These are phyloP conservation scores for Zygaena filipendulae DNA, from an alignment of 2,888 invertebrate genomes.

Conservation along the genomic window DNA sequence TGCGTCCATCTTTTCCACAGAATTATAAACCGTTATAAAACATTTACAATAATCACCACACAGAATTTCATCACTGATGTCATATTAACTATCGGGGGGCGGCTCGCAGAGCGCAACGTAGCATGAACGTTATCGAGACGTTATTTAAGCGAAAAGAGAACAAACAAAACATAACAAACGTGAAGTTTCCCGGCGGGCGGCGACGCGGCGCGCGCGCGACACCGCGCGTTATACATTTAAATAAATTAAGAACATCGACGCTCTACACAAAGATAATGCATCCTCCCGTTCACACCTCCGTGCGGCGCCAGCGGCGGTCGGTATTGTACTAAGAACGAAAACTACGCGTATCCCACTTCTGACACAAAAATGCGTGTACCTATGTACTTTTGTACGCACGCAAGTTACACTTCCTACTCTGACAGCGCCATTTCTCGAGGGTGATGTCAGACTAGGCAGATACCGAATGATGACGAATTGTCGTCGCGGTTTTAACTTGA, in stretches of 20 bases:
- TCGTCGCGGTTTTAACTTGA: no score
- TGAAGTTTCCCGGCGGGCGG: constrained; percentile 34
- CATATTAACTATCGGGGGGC: constrained; percentile 35
- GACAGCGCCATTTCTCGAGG: constrained; percentile 18
- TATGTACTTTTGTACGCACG: no score
- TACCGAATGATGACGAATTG: no score
- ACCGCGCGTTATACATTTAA: no score
- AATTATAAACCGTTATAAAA: constrained; percentile 40
- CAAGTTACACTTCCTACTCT: not conserved
- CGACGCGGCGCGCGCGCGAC: constrained; percentile 20
- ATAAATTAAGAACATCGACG: no score
- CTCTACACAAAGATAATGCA: no score
- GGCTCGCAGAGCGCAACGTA: constrained; percentile 37
- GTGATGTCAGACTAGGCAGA: no score
- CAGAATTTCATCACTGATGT: constrained; percentile 34
- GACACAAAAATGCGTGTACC: no score
- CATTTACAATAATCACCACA: constrained; percentile 37
- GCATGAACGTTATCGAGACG: constrained; percentile 34
- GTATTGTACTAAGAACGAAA: no score
- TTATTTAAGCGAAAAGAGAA: constrained; percentile 55
- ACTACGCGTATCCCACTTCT: no score
- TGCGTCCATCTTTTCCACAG: constrained; percentile 52
- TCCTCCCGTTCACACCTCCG: no score
- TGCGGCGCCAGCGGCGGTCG: no score
- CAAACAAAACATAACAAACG: constrained; percentile 62